phyloP scores from a whole-genome alignment of 1,140 invertebrate species.

The Neomicropteryx cornuta region DNA sequence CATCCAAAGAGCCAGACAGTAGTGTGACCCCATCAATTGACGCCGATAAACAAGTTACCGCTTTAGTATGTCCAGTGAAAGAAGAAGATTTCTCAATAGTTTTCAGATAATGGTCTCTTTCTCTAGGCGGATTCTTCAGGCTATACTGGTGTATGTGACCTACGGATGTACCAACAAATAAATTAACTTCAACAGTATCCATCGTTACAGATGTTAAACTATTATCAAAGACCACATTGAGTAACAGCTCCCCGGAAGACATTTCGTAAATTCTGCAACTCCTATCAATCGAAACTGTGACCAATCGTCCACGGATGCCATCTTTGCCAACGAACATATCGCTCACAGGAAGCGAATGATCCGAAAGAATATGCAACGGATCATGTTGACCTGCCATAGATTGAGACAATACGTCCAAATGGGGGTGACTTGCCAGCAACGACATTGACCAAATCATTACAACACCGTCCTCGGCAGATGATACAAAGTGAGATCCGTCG shows the following conservation, averaged over 20 bases:
- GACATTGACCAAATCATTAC: slow-evolving; percentile 64
- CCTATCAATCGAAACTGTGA: slow-evolving; percentile 68
- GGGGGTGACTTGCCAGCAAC: slow-evolving; percentile 27
- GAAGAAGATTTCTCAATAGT: slow-evolving; percentile 30
- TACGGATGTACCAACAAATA: slow-evolving; percentile 60
- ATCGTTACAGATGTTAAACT: slow-evolving; percentile 57
- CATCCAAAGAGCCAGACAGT: slow-evolving; percentile 64
- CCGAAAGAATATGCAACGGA: slow-evolving; percentile 55
- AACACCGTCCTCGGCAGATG: slow-evolving; percentile 74
- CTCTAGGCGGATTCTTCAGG: slow-evolving; percentile 52
- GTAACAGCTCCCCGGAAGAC: slow-evolving; percentile 48
- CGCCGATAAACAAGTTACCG: slow-evolving; percentile 56
- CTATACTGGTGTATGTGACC: slow-evolving; percentile 60
- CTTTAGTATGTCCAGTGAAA: slow-evolving; percentile 54
- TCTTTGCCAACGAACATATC: slow-evolving; percentile 57
- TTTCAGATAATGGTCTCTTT: slow-evolving; percentile 50
- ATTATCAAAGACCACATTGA: slow-evolving; percentile 63
- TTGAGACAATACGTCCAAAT: slow-evolving; percentile 32
- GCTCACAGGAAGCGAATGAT: slow-evolving; percentile 66
- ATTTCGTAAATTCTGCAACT: slow-evolving; percentile 76
- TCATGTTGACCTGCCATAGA: slow-evolving; percentile 43
- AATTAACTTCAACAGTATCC: slow-evolving; percentile 54
- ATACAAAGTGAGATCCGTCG: slow-evolving; percentile 61
- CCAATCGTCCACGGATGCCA: slow-evolving; percentile 52
- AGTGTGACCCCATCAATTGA: slow-evolving; percentile 57